Evolutionary conservation across 2,797 vertebrate genomes (phyloP), one percentile per base, ranked within the genome.

Genomic region (Scolopax bukidnonensis): DNA sequence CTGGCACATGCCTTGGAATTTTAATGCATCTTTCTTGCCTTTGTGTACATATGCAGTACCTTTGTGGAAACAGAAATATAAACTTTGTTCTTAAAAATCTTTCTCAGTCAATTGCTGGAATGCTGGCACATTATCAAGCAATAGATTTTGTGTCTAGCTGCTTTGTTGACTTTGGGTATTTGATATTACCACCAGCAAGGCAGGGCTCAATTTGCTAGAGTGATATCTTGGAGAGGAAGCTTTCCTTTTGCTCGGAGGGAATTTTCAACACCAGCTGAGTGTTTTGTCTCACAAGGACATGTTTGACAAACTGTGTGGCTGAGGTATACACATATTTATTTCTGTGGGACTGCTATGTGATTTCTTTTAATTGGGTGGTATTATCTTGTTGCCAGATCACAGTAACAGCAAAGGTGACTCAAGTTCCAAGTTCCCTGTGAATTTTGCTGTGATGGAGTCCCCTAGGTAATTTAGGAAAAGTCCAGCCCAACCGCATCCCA

Each of bases 401-500:
- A 84, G 41, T 73, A 73, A 85, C 0, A 10, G 59, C 70, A 93
- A 93, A 79, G 76, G 59, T 94, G 92, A 95, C 74, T 96, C 93
- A 91, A 94, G 84, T 88, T 94, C 91, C 84, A 93, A 95, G 81
- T 88, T 93, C 91, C 84, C 67, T 94, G 74, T 84, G 94, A 96
- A 87, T 77, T 94, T 93, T 91, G 45, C 78, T 83, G 41, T 77
- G 84, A 48, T 6, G 20, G 54, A 45, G 28, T 93, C 76, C 60
- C 25, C 61, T 90, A 94, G 90, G 88, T 87, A 96, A 96, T 93
- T 94, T 95, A 96, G 95, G 93, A 95, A 92, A 92, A 90, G 84
- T 83, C 89, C 83, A 76, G 70, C 91, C 92, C 88, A 86, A 24
- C 53, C 0, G 2, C 70, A 94, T 96, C 88, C 76, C 76, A 73